These are phyloP conservation scores for Drosophila maculinotata DNA, from an alignment of 2,888 invertebrate genomes.

Conservation along the genomic window DNA sequence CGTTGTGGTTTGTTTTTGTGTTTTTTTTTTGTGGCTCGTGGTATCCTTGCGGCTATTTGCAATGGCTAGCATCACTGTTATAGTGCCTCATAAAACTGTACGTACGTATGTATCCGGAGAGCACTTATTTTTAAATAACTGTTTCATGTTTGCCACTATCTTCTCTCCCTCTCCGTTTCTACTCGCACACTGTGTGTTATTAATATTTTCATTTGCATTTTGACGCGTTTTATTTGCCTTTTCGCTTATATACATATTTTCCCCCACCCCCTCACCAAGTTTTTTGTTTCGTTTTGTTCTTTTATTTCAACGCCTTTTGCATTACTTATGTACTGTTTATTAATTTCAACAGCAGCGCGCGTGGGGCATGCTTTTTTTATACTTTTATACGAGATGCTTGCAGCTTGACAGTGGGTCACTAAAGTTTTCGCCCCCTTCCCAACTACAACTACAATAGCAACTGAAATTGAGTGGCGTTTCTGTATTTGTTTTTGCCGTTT, in stretches of 20 bases:
- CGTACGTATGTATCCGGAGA: constrained; percentile 58
- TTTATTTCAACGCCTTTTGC: constrained; percentile 38
- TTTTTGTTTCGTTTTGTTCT: constrained; percentile 17
- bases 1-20: constrained; percentile 27
- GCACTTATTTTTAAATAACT: constrained; percentile 73
- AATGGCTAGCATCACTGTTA: constrained; percentile 47
- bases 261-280: neutral
- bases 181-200: constrained; percentile 52
- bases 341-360: constrained; percentile 41
- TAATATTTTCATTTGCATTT: constrained; percentile 75
- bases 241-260: constrained; percentile 9
- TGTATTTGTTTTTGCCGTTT: constrained; percentile 15
- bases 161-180: neutral
- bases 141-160: constrained; percentile 56
- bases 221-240: constrained; percentile 62
- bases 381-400: neutral
- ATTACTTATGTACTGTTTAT: constrained; percentile 56
- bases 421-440: constrained; percentile 25
- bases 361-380: constrained; percentile 20
- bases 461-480: constrained; percentile 17
- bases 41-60: constrained; percentile 42
- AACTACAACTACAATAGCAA: neutral
- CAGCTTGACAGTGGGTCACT: constrained; percentile 52
- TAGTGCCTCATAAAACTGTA: constrained; percentile 75
- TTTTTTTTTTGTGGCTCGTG: too few species aligned